Percentiles rank a stretch among this genome's conserved stretches.
These are phyloP conservation scores for Drosophila nasuta DNA, from an alignment of 1,140 invertebrate species.

Conservation along the genomic window DNA sequence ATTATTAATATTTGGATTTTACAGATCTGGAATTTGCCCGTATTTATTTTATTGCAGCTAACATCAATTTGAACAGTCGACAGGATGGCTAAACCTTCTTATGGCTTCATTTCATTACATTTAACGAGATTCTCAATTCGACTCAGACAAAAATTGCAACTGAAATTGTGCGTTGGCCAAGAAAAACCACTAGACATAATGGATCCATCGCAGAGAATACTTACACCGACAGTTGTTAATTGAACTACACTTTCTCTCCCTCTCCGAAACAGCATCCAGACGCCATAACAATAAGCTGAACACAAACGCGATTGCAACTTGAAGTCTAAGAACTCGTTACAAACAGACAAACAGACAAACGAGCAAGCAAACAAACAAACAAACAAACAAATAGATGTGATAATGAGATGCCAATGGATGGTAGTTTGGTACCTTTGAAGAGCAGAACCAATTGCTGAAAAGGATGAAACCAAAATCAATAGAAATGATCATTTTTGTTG, in stretches of 20 bases:
- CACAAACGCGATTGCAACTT: neutral
- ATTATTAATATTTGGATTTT: too few relatives aligned
- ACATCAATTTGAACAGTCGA: too few relatives aligned
- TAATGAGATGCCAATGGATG: slow-evolving; percentile 31
- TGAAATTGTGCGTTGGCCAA: neutral
- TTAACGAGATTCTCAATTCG: slow-evolving; percentile 59
- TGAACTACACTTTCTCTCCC: slow-evolving; percentile 7
- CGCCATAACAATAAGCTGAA: slow-evolving; percentile 39
- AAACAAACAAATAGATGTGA: neutral
- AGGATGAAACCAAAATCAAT: slow-evolving; percentile 3
- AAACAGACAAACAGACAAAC: slow-evolving; percentile 11
- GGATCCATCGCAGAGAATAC: slow-evolving; percentile 20
- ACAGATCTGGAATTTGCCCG: too few relatives aligned
- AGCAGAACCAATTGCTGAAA: slow-evolving; percentile 2
- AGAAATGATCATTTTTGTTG: neutral
- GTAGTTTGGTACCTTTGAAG: neutral
- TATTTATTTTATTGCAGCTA: too few relatives aligned
- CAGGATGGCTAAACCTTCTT: slow-evolving; percentile 9
- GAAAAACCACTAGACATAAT: slow-evolving; percentile 30
- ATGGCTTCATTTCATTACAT: slow-evolving; percentile 76
- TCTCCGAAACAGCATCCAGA: slow-evolving; percentile 17
- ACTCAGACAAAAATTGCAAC: slow-evolving; percentile 23
- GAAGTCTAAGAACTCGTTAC: slow-evolving; percentile 12
- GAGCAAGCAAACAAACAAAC: neutral
- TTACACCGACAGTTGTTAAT: slow-evolving; percentile 42